Evolutionary conservation across 1,140 invertebrate genomes (phyloP).

Genomic region (Drosophila eugracilis): DNA sequence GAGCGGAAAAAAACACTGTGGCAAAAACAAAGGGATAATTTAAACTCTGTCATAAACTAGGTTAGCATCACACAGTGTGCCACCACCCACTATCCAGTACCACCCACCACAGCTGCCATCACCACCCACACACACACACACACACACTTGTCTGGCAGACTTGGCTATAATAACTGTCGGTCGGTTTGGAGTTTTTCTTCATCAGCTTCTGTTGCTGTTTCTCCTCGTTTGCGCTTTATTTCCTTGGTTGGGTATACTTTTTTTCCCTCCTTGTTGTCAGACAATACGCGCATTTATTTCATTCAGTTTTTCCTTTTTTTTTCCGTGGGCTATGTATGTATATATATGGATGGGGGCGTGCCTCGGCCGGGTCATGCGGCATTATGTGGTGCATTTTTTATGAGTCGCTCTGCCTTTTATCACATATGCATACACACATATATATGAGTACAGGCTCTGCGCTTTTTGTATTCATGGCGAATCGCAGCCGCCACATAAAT

Average conservation of each 20-base stretch:
- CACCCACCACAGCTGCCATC: background rate
- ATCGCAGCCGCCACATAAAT: constrained; percentile 67
- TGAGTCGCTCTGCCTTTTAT: constrained; percentile 73
- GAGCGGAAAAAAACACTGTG: constrained; percentile 69
- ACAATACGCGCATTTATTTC: constrained; percentile 80
- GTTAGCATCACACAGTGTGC: constrained; percentile 67
- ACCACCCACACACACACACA: constrained; percentile 7
- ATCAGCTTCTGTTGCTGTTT: constrained; percentile 65
- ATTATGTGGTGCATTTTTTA: constrained; percentile 81
- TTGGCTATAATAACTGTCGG: constrained; percentile 79
- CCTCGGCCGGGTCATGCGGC: constrained; percentile 65
- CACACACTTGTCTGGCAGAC: constrained; percentile 28
- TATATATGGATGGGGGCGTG: constrained; percentile 56
- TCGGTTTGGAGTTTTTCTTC: constrained; percentile 79
- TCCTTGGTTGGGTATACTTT: constrained; percentile 33
- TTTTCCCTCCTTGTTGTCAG: constrained; percentile 55
- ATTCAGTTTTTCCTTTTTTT: constrained; percentile 53
- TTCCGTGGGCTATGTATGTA: constrained; percentile 12
- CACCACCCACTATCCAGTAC: constrained; percentile 6
- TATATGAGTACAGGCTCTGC: constrained; percentile 32
- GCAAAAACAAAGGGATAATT: constrained; percentile 81
- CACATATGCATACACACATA: constrained; percentile 75
- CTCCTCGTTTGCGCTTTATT: constrained; percentile 50
- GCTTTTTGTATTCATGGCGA: constrained; percentile 45
- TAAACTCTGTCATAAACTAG: constrained; percentile 83